Percentiles rank a stretch among this genome's conserved stretches.
Evolutionary conservation across 1,140 invertebrate species (phyloP).

Genomic region (Whitmania pigra): DNA sequence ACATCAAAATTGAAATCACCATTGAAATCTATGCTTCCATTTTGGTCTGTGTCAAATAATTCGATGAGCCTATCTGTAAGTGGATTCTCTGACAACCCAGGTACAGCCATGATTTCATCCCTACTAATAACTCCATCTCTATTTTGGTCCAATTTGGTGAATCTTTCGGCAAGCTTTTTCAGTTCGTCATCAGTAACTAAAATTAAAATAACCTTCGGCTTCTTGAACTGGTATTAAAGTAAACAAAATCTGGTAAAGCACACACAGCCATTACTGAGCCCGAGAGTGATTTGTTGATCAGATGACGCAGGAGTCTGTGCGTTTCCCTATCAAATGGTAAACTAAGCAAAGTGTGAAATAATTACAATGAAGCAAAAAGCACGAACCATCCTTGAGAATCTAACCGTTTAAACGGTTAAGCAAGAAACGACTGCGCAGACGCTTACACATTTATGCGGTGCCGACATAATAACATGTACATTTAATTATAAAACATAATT

Average conservation of each 20-base stretch:
- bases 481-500: too few species aligned
- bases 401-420: too few species aligned
- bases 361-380: too few species aligned
- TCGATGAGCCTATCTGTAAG: slow-evolving; percentile 5
- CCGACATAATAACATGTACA: too few species aligned
- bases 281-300: neutral
- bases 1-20: neutral
- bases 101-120: slow-evolving; percentile 2
- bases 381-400: too few species aligned
- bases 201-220: neutral
- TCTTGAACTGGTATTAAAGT: neutral
- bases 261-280: neutral
- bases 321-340: neutral
- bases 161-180: slow-evolving; percentile 8
- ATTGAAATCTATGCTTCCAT: slow-evolving; percentile 11
- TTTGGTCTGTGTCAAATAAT: slow-evolving; percentile 9
- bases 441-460: too few species aligned
- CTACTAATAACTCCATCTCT: slow-evolving; percentile 13
- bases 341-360: too few species aligned
- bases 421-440: too few species aligned
- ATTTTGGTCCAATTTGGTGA: slow-evolving; percentile 11
- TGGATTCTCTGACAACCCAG: neutral
- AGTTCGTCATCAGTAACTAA: slow-evolving; percentile 12
- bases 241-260: neutral
- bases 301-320: slow-evolving; percentile 1